These are phyloP conservation scores for Rhinichthys klamathensis DNA, from an alignment of 2,113 vertebrate species.

Conservation along the genomic window DNA sequence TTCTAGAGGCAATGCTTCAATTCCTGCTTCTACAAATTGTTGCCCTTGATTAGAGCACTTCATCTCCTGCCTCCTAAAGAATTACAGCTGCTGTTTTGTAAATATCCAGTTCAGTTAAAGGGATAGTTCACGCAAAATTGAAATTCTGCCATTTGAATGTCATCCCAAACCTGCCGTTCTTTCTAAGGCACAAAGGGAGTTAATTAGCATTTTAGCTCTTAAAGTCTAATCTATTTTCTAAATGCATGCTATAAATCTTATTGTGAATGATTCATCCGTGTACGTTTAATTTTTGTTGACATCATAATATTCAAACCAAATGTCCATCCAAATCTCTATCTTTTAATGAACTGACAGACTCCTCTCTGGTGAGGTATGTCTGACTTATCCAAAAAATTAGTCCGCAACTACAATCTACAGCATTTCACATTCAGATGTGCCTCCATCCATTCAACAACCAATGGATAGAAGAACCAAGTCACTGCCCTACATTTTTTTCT, in stretches of 20 bases:
- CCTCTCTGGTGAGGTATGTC: no score
- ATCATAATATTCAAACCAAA: no score
- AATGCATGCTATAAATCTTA: background rate
- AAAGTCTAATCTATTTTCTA: no score
- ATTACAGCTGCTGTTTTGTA: constrained; percentile 20
- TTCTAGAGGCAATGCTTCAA: background rate
- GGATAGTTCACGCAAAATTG: background rate
- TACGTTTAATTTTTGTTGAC: no score
- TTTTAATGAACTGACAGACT: no score
- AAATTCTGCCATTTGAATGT: background rate
- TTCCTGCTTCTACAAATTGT: background rate
- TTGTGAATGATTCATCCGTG: background rate
- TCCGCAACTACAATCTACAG: no score
- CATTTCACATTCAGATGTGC: no score
- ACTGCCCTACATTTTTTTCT: no score
- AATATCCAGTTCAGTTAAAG: background rate
- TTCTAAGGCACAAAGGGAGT: background rate
- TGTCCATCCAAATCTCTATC: no score
- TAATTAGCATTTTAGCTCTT: background rate
- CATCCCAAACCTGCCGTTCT: background rate
- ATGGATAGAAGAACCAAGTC: no score
- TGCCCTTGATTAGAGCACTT: constrained; percentile 20
- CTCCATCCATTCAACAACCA: no score
- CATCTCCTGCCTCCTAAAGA: constrained; percentile 24
- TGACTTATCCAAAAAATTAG: no score